Percentiles rank a stretch among this genome's conserved stretches.
phyloP scores from a whole-genome alignment of 2,888 invertebrate genomes.

The Hylaea fasciaria region DNA sequence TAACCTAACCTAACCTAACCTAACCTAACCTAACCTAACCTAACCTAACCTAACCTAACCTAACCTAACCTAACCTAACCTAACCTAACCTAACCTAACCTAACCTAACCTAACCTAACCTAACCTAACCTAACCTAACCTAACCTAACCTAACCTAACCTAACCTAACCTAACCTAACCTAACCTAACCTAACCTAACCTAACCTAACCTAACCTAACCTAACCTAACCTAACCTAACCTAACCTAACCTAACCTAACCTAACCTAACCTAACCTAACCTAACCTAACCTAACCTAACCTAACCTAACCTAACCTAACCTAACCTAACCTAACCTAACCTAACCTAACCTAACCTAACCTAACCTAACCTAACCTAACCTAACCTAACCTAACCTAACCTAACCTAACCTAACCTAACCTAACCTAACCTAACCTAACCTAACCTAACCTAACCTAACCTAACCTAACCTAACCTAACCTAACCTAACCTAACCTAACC shows the following conservation, averaged over 20 bases:
- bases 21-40: slow-evolving; percentile 7
- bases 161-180: slow-evolving; percentile 9
- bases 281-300: slow-evolving; percentile 9
- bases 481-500: no score
- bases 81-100: slow-evolving; percentile 7
- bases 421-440: no score
- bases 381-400: no score
- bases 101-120: slow-evolving; percentile 9
- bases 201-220: slow-evolving; percentile 7
- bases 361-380: slow-evolving; percentile 9
- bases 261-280: slow-evolving; percentile 7
- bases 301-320: slow-evolving; percentile 9
- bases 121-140: slow-evolving; percentile 9
- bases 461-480: no score
- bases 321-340: slow-evolving; percentile 7
- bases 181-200: slow-evolving; percentile 9
- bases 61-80: slow-evolving; percentile 9
- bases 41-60: slow-evolving; percentile 9
- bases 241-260: slow-evolving; percentile 9
- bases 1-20: slow-evolving; percentile 9
- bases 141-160: slow-evolving; percentile 7
- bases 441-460: no score
- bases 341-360: slow-evolving; percentile 9
- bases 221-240: slow-evolving; percentile 9
- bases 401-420: slow-evolving; percentile 2